A percentile compares a stretch with the other conserved stretches of the same genome.
Conservation (phyloP, 2,113 vertebrate genomes). For the Phoenicopterus ruber region DNA sequence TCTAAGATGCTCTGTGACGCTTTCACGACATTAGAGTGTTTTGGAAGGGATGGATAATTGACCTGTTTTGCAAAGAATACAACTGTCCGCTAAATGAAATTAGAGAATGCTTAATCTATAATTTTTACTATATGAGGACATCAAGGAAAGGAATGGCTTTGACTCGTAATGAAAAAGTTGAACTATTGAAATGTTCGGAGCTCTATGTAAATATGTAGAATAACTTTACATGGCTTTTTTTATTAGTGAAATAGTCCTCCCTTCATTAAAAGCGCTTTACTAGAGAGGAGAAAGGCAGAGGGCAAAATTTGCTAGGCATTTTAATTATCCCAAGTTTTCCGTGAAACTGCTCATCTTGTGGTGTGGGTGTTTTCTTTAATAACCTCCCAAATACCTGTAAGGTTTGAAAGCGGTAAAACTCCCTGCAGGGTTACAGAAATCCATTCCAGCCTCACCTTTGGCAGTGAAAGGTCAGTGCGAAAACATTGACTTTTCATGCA, state of each 20-base stretch:
- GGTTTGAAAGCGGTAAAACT: constrained; percentile 51
- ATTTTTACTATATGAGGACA: neutral
- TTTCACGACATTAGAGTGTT: neutral
- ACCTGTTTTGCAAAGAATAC: neutral
- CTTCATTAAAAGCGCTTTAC: neutral
- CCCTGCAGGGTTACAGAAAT: constrained; percentile 55
- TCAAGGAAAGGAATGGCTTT: neutral
- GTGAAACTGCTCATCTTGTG: constrained; percentile 68
- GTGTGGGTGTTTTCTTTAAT: constrained; percentile 65
- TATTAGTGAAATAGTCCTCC: neutral
- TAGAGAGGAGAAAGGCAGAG: neutral
- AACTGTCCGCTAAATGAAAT: neutral
- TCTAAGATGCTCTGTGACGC: neutral
- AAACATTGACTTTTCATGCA: constrained; percentile 51
- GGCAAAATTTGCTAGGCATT: neutral
- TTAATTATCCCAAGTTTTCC: constrained; percentile 68
- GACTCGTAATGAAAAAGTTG: neutral
- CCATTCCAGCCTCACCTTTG: constrained; percentile 73
- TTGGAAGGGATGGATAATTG: neutral
- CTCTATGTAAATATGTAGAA: neutral
- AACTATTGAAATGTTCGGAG: neutral
- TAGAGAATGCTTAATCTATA: neutral
- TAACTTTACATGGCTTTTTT: neutral
- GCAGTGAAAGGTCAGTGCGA: constrained; percentile 44
- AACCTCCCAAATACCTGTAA: constrained; percentile 74